These are phyloP conservation scores for Archocentrus centrarchus DNA, from an alignment of 2,113 vertebrate species.

Conservation along the genomic window DNA sequence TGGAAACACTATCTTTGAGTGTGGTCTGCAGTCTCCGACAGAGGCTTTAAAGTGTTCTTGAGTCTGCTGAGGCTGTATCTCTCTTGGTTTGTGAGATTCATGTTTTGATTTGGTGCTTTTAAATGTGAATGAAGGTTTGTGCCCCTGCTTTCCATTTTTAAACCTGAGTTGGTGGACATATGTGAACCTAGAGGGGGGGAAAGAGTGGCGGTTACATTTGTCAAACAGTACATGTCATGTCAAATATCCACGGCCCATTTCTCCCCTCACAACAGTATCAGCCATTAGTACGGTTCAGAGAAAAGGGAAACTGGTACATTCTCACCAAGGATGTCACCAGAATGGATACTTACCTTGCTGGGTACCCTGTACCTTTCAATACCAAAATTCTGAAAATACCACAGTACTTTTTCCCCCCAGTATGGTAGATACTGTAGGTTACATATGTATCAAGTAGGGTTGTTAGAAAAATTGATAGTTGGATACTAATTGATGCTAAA, in stretches of 20 bases:
- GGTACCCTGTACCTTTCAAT: neutral
- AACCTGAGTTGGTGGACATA: neutral
- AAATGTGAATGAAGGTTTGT: neutral
- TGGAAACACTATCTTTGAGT: conserved; percentile 11
- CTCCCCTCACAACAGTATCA: neutral
- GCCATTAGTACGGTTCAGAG: neutral
- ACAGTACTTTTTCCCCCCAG: no score
- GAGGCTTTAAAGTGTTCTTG: neutral
- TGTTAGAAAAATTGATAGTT: neutral
- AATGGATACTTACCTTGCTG: neutral
- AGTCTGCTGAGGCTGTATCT: neutral
- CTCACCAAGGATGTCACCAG: neutral
- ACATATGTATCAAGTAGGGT: no score
- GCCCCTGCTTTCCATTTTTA: neutral
- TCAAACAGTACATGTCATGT: conserved; percentile 27
- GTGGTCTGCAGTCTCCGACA: neutral
- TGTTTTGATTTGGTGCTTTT: neutral
- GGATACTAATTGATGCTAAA: neutral
- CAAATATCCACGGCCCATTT: conserved; percentile 14
- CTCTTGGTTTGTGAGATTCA: neutral
- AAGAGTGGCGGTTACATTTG: conserved; percentile 9
- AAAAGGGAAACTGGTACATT: conserved; percentile 1
- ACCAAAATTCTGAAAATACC: neutral
- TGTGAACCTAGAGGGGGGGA: neutral
- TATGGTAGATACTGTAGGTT: neutral